Conservation (phyloP, 2,113 vertebrate genomes). For the Cyrtonyx montezumae region DNA sequence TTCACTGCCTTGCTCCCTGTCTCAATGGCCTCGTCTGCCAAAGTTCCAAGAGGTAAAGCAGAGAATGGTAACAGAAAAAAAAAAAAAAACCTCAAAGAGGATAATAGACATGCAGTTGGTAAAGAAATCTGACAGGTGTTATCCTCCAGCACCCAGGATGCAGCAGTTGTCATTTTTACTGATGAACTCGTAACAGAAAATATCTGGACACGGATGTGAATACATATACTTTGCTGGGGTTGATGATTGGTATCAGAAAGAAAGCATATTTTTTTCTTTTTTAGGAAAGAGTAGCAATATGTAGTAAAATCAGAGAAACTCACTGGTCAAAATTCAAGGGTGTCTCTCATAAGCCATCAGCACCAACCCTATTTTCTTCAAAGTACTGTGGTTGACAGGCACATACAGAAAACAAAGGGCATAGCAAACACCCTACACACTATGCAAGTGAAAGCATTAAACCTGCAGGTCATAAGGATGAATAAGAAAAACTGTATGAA, state of each 20-base stretch:
- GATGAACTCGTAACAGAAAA: neutral
- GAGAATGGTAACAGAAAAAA: neutral
- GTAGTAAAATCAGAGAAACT: neutral
- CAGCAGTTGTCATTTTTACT: neutral
- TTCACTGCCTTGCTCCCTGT: neutral
- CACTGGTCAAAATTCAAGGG: neutral
- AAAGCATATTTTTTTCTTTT: neutral
- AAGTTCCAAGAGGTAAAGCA: neutral
- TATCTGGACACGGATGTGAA: neutral
- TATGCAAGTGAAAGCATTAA: neutral
- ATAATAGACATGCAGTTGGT: neutral
- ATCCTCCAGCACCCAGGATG: neutral
- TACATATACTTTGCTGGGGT: neutral
- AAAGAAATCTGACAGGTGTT: neutral
- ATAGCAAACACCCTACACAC: neutral
- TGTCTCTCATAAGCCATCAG: accelerated
- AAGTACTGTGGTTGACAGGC: neutral
- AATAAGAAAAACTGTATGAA: neutral
- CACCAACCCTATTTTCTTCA: neutral
- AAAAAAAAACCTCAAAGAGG: neutral
- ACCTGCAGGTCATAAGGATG: neutral
- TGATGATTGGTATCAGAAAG: neutral
- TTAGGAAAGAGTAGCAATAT: neutral
- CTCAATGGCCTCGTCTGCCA: neutral
- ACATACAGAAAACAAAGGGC: neutral